phyloP scores from a whole-genome alignment of 2,888 invertebrate genomes.

The Lochmaea crataegi region DNA sequence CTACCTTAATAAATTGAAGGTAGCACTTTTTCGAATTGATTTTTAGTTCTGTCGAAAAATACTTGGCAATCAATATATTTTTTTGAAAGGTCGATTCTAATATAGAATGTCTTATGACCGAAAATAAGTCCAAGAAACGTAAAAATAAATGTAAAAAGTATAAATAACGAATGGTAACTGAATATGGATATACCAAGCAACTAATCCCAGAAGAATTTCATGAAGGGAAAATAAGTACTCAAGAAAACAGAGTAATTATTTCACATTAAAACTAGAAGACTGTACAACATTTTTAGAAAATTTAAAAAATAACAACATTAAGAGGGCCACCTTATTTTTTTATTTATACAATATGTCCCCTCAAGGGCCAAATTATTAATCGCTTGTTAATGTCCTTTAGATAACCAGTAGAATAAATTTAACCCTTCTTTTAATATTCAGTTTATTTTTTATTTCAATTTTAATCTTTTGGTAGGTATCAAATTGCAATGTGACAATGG shows the following conservation, averaged over 20 bases:
- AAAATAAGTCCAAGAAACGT: conserved; percentile 19
- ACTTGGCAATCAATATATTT: conserved; percentile 33
- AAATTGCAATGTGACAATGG: no score
- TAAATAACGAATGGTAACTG: conserved; percentile 29
- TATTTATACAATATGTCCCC: no score
- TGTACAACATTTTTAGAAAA: no score
- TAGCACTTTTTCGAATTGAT: conserved; percentile 40
- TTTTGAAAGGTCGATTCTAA: conserved; percentile 53
- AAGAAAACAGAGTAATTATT: background rate
- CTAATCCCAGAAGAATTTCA: conserved; percentile 45
- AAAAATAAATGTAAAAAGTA: conserved; percentile 19
- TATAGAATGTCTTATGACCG: conserved; percentile 55
- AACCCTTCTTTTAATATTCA: no score
- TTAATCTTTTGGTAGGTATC: no score
- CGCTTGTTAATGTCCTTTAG: no score
- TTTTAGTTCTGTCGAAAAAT: conserved; percentile 28
- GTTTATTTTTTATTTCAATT: no score
- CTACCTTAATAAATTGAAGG: conserved; percentile 44
- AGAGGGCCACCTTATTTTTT: no score
- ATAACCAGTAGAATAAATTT: no score
- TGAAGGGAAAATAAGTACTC: background rate
- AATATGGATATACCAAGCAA: conserved; percentile 36
- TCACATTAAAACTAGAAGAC: no score
- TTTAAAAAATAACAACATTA: no score
- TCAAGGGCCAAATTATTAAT: no score